Evolutionary conservation across 1,140 invertebrate genomes (phyloP), one percentile per base, ranked within the genome.

Genomic region (Arion vulgaris): DNA sequence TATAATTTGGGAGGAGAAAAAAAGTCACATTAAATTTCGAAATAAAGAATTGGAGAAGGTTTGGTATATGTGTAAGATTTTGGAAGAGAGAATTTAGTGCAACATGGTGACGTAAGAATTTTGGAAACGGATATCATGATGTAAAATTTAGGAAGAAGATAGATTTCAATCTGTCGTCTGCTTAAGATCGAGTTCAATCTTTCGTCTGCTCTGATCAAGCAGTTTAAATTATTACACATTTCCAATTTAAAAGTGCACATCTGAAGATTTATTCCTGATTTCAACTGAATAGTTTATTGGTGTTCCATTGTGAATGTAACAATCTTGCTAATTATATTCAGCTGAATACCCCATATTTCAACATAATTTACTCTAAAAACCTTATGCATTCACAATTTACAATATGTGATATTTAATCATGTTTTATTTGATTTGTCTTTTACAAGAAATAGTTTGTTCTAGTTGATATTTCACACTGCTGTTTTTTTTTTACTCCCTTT

Each of bases 381-480:
- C 15, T 17, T 66, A 66, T 66, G 62, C 62, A 73, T 39, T 73
- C 41, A 73, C 39, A 38, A 41, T 73, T 73, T 73, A 73, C 71
- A 73, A 32, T 5, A 73, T 73, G 71, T 73, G 71, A 73, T 73
- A 73, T 73, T 73, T 26, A n/a, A n/a, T n/a, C 41, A 39, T 71
- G 32, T 39, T 73, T 39, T 49, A 41, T n/a, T 73, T 73, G 71
- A 49, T 66, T 66, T 66, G 28, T 66, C 32, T 66, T 66, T 34
- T 23, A 32, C 7, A 28, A 66, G 11, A 32, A 32, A 66, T 32
- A 66, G 62, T 66, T 28, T 66, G 9, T 19, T 7, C 26, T 57
- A 4, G 17, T 66, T 32, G 28, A 66, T 66, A 66, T 66, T 66
- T 66, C 62, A 66, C n/a, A 66, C 62, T 66, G 62, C 62, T 66